Evolutionary conservation across 1,140 invertebrate genomes (phyloP).

Genomic region (Thaumatotibia leucotreta): DNA sequence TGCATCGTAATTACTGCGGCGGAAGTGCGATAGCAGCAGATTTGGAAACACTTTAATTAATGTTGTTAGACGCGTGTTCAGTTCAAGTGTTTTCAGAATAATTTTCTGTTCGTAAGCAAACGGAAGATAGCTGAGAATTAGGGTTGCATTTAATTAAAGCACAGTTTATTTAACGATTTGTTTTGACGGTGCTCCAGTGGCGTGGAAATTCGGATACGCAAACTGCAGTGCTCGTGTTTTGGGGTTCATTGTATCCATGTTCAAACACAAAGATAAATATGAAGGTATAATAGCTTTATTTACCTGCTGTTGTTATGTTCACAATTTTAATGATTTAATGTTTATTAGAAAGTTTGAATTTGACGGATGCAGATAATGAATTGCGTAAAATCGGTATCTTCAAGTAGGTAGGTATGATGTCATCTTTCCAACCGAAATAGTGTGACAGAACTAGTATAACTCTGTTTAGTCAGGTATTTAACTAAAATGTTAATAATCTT

Average conservation of each 20-base stretch:
- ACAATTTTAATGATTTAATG: too few species aligned
- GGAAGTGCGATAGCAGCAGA: slow-evolving; percentile 65
- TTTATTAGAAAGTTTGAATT: too few species aligned
- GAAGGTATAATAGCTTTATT: neutral
- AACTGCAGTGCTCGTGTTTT: neutral
- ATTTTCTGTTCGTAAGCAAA: slow-evolving; percentile 29
- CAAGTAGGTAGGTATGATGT: too few species aligned
- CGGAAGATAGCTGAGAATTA: slow-evolving; percentile 8
- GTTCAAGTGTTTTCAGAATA: slow-evolving; percentile 47
- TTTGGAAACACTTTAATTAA: slow-evolving; percentile 71
- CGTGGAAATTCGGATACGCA: neutral
- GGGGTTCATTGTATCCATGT: neutral
- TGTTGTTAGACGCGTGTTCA: slow-evolving; percentile 65
- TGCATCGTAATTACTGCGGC: slow-evolving; percentile 66
- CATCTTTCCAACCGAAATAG: too few species aligned
- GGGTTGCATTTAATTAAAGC: slow-evolving; percentile 9
- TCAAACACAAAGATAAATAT: neutral
- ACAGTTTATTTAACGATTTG: slow-evolving; percentile 14
- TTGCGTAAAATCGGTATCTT: too few species aligned
- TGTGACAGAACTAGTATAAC: too few species aligned
- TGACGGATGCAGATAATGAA: too few species aligned
- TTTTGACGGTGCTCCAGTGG: neutral
- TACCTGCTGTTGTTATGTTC: too few species aligned
- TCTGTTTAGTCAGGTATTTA: too few species aligned
- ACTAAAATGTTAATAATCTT: too few species aligned